Base-by-base conservation (phyloP, 1,140 invertebrate species). In the Propsilocerus akamusi region DNA sequence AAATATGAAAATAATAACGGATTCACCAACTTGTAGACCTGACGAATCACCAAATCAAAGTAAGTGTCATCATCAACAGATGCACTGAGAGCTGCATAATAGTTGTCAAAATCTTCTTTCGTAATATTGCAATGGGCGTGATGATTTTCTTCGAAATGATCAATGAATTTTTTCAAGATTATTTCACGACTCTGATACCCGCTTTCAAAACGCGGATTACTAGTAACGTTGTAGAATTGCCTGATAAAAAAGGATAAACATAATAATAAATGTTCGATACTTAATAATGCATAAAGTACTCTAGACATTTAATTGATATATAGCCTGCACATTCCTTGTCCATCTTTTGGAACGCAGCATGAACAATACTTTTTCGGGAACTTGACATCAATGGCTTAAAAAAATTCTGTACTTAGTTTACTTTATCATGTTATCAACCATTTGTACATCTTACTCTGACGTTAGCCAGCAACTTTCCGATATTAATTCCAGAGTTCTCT, bases 41-140 rank as follows among this genome's bases (percentile, higher is more conserved):
- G 83, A 52, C 92, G 75, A 77, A 96, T 94, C 85, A 96, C 91
- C 30, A 96, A 68, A 67, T 96, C 91, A 59, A 97, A 97, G 60
- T 92, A 96, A 26, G 79, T 79, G 61, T 96, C 92, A 53, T 89
- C 81, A 64, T 97, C 92, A 37, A 96, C 89, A 2, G 89, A 92
- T 8, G 90, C 85, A 65, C 89, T 94, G 26, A 97, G 85, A 1
- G 81, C 89, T 46, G 85, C 76, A 66, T 96, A 96, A 63, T 96
- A 97, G 64, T 95, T 91, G 60, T 87, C 70, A 59, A 96, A 97
- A 68, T 97, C 93, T 57, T 96, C 89, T 50, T 80, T n/a, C n/a
- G n/a, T n/a, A n/a, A n/a, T n/a, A n/a, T n/a, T n/a, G n/a, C n/a
- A n/a, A n/a, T n/a, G n/a, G n/a, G 76, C 73, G 12, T 74, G 73